Evolutionary conservation across 2,113 vertebrate species (phyloP).

Genomic region (Myxocyprinus asiaticus): DNA sequence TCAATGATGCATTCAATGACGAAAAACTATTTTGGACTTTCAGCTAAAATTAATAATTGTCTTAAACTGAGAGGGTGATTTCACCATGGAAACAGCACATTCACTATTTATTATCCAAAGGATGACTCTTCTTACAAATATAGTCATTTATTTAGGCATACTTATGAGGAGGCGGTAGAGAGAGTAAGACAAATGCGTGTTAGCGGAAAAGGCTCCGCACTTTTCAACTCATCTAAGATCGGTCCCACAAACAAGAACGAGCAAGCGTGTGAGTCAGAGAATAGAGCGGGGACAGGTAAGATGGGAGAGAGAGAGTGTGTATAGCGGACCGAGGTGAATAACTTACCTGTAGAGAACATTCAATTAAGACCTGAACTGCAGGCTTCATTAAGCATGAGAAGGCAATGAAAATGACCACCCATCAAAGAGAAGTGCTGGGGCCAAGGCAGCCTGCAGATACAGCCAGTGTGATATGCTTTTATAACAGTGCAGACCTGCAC

Average conservation of each 20-base stretch:
- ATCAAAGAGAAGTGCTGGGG: conserved; percentile 65
- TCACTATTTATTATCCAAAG: background rate
- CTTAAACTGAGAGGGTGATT: background rate
- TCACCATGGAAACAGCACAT: conserved; percentile 3
- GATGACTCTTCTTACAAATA: background rate
- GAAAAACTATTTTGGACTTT: background rate
- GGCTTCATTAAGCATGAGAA: conserved; percentile 74
- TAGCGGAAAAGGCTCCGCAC: conserved; percentile 25
- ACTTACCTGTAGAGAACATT: conserved; percentile 70
- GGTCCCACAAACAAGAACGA: conserved; percentile 51
- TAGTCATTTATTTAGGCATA: background rate
- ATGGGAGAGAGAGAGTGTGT: background rate
- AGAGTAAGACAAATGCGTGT: conserved; percentile 18
- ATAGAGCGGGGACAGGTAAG: background rate
- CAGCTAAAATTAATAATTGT: background rate
- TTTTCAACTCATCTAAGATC: conserved; percentile 57
- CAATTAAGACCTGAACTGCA: conserved; percentile 74
- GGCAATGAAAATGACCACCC: conserved; percentile 74
- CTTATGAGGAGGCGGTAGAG: background rate
- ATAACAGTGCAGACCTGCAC: background rate
- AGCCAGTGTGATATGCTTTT: conserved; percentile 15
- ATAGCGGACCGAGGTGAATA: conserved; percentile 37
- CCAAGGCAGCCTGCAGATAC: conserved; percentile 13
- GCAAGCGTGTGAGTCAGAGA: background rate
- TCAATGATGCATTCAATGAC: too few species aligned